Evolutionary conservation across 2,888 invertebrate genomes (phyloP).

Genomic region (Phortica magna): DNA sequence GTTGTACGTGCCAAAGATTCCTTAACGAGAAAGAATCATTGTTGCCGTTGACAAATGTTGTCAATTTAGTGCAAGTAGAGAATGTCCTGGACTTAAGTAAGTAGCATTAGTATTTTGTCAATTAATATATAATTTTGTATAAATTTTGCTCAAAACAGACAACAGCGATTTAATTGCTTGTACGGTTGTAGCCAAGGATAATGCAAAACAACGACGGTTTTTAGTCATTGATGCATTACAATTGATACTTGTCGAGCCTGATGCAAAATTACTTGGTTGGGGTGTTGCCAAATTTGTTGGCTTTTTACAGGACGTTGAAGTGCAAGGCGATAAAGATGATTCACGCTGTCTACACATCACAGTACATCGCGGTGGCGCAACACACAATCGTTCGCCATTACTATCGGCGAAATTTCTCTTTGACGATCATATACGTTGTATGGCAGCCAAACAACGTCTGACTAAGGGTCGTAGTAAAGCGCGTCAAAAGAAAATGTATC

Average conservation of each 20-base stretch:
- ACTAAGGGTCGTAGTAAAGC: conserved; percentile 94
- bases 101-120: conserved; percentile 61
- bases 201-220: conserved; percentile 93
- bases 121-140: background rate
- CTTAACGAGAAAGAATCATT: conserved; percentile 90
- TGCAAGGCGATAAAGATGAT: conserved; percentile 97
- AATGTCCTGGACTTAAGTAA: conserved; percentile 97
- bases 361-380: conserved; percentile 87
- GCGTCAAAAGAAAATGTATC: conserved; percentile 97
- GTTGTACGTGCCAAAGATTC: conserved; percentile 88
- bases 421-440: conserved; percentile 98
- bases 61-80: conserved; percentile 93
- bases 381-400: conserved; percentile 86
- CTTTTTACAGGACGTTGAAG: conserved; percentile 96
- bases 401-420: conserved; percentile 96
- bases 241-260: conserved; percentile 98
- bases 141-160: conserved; percentile 81
- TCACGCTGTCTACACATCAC: conserved; percentile 96
- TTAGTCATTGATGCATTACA: conserved; percentile 97
- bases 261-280: conserved; percentile 96
- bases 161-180: conserved; percentile 99
- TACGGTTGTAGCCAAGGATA: conserved; percentile 93
- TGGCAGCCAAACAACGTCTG: conserved; percentile 96
- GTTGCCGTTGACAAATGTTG: conserved; percentile 92
- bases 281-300: conserved; percentile 98